Percentiles rank a stretch among this genome's conserved stretches.
Conservation (phyloP, 1,140 invertebrate genomes). For the Solen grandis region DNA sequence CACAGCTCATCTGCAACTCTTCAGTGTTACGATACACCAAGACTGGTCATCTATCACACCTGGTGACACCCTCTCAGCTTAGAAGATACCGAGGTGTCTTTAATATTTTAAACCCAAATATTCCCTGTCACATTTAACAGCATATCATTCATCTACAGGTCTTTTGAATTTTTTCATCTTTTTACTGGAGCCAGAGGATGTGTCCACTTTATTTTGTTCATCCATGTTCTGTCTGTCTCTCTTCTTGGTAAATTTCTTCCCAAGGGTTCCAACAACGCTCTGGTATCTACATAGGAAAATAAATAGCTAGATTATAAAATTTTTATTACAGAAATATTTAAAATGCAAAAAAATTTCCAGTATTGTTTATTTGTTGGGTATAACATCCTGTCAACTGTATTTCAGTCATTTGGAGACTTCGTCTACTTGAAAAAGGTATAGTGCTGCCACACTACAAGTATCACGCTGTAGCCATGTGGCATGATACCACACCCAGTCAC, state of each 20-base stretch:
- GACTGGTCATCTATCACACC: too few relatives aligned
- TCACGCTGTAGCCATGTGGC: background rate
- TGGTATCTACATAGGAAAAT: conserved; percentile 7
- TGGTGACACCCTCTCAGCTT: too few relatives aligned
- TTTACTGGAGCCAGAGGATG: conserved; percentile 2
- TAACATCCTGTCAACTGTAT: background rate
- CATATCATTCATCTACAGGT: conserved; percentile 29
- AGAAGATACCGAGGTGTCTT: too few relatives aligned
- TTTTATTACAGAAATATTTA: too few relatives aligned
- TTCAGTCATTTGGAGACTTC: background rate
- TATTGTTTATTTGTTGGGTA: background rate
- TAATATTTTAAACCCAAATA: too few relatives aligned
- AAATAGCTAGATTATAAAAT: too few relatives aligned
- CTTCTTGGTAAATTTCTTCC: conserved; percentile 40
- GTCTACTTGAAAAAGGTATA: too few relatives aligned
- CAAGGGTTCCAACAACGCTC: conserved; percentile 2
- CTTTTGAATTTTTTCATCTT: conserved; percentile 34
- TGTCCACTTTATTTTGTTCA: background rate
- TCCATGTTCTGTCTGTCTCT: background rate
- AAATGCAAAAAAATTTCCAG: background rate
- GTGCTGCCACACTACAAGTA: background rate
- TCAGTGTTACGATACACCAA: too few relatives aligned
- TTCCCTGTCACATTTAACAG: too few relatives aligned
- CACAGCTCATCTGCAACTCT: too few relatives aligned
- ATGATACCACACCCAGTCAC: background rate